phyloP scores from a whole-genome alignment of 2,888 invertebrate genomes.

The Arrhopalites spinosus region DNA sequence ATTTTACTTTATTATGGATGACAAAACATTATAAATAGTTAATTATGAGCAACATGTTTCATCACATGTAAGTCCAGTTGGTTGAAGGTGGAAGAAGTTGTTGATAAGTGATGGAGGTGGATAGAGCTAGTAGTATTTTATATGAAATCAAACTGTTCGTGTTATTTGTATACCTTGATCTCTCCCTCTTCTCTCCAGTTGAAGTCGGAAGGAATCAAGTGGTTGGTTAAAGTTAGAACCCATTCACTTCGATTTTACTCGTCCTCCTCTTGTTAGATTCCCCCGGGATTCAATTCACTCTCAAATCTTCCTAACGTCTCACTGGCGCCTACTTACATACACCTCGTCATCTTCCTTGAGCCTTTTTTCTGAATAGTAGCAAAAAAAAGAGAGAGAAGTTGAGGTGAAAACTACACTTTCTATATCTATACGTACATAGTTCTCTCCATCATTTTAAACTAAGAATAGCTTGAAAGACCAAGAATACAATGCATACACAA shows the following conservation, averaged over 20 bases:
- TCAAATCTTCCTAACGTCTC: slow-evolving; percentile 24
- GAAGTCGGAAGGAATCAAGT: slow-evolving; percentile 25
- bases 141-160: not conserved
- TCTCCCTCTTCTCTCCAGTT: too few species aligned
- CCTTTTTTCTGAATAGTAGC: not conserved
- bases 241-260: slow-evolving; percentile 31
- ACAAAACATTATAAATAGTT: too few species aligned
- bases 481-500: not conserved
- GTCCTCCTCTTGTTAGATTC: slow-evolving; percentile 24
- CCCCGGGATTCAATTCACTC: slow-evolving; percentile 38
- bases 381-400: not conserved
- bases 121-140: too few species aligned
- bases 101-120: too few species aligned
- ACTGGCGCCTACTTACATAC: not conserved
- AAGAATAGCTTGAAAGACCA: slow-evolving; percentile 5
- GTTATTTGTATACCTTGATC: not conserved
- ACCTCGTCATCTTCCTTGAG: not conserved
- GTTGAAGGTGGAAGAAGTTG: too few species aligned
- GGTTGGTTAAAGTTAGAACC: slow-evolving; percentile 33
- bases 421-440: not conserved
- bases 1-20: too few species aligned
- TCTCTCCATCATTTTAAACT: slow-evolving; percentile 9
- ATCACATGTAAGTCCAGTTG: too few species aligned
- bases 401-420: not conserved
- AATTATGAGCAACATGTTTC: too few species aligned